Conservation (phyloP, 2,888 invertebrate genomes). For the Cordilura impudica region DNA sequence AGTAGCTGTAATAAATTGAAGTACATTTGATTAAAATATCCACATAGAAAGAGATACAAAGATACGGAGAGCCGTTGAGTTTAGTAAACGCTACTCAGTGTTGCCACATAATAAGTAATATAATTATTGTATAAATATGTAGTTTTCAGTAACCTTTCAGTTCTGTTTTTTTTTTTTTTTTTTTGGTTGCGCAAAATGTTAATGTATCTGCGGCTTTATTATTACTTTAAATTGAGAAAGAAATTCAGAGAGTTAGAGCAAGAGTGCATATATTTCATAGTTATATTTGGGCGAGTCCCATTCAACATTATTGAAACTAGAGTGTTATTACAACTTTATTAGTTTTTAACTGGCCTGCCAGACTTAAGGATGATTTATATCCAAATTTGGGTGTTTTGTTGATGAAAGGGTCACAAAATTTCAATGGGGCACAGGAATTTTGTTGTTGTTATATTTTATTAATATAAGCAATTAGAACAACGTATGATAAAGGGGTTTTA, state of each 20-base stretch:
- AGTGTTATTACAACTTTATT: slow-evolving; percentile 31
- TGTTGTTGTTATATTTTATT: no score
- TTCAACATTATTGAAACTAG: slow-evolving; percentile 40
- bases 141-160: no score
- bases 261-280: not conserved
- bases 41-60: slow-evolving; percentile 42
- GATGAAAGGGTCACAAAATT: no score
- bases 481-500: no score
- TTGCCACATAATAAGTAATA: not conserved
- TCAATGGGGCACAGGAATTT: no score
- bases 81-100: not conserved
- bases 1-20: slow-evolving; percentile 44
- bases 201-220: not conserved
- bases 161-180: no score
- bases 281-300: slow-evolving; percentile 59
- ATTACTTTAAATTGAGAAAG: slow-evolving; percentile 18
- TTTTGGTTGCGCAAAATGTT: no score
- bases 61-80: not conserved
- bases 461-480: no score
- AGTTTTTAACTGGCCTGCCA: no score
- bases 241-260: slow-evolving; percentile 3
- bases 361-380: no score
- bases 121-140: no score
- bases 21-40: slow-evolving; percentile 51
- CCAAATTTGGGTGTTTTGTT: no score